Percentiles rank a stretch among this genome's conserved stretches.
Conservation (phyloP, 35 echinoderm and acorn worm genomes). For the Apostichopus parvimensis region DNA sequence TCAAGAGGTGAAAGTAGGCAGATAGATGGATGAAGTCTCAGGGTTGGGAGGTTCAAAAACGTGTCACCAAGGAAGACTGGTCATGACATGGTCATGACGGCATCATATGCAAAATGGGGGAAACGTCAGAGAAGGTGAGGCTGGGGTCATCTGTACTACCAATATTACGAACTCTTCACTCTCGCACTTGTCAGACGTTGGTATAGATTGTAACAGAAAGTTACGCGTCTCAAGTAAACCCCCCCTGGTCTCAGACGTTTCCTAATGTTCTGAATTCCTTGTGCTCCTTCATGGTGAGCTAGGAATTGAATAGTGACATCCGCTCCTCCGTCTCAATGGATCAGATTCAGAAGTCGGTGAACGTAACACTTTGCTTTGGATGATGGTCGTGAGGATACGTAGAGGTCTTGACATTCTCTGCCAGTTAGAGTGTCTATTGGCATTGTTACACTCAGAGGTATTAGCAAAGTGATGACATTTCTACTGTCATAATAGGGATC, state of each 20-base stretch:
- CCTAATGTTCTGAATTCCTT: too few species aligned
- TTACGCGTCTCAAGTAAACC: neutral
- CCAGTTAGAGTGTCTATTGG: too few species aligned
- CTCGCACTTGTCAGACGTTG: neutral
- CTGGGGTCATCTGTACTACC: neutral
- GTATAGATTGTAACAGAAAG: neutral
- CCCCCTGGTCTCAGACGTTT: neutral
- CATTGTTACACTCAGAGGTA: too few species aligned
- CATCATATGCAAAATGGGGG: neutral
- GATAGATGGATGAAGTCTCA: slow-evolving; percentile 43
- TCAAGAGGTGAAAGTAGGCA: slow-evolving; percentile 74
- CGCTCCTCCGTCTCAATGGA: too few species aligned
- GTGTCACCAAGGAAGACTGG: neutral
- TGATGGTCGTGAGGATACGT: too few species aligned
- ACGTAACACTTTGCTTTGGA: too few species aligned
- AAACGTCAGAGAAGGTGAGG: neutral
- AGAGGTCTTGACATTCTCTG: too few species aligned
- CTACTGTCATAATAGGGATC: too few species aligned
- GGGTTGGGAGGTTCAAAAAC: slow-evolving; percentile 13
- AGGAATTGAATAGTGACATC: too few species aligned
- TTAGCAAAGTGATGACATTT: too few species aligned
- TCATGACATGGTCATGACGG: neutral
- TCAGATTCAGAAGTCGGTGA: too few species aligned
- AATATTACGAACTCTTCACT: neutral
- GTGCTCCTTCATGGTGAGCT: too few species aligned